Conservation (phyloP, 2,797 vertebrate species). For the Girardinus metallicus region DNA sequence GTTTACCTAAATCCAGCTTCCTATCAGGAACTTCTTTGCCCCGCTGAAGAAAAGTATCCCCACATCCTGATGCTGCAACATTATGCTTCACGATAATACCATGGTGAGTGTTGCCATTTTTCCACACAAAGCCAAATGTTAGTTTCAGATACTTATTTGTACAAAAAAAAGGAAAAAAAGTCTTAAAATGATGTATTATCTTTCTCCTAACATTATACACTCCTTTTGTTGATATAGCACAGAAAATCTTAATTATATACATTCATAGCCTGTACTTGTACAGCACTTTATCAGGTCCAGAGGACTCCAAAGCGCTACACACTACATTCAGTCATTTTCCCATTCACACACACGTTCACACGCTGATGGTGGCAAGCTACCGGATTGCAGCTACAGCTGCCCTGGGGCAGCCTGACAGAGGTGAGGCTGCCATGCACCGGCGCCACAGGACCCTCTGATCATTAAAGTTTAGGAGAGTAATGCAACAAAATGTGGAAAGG, state of each 20-base stretch:
- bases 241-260: background rate
- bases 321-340: no score
- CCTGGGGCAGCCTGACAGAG: no score
- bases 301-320: no score
- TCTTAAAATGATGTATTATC: background rate
- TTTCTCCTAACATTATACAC: background rate
- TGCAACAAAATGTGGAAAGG: background rate
- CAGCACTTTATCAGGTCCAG: no score
- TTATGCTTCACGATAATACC: background rate
- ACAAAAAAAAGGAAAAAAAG: background rate
- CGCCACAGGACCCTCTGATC: no score
- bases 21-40: background rate
- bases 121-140: background rate
- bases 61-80: background rate
- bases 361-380: no score
- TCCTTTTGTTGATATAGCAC: constrained; percentile 22
- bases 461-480: background rate
- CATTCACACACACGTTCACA: no score
- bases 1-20: background rate
- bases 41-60: background rate
- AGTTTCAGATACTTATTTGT: background rate
- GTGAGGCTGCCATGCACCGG: no score
- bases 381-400: no score
- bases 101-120: background rate
- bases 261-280: no score